A percentile compares a stretch with the other conserved stretches of the same genome.
Evolutionary conservation across 2,797 vertebrate species (phyloP).

Genomic region (Rhyacichthys aspro): DNA sequence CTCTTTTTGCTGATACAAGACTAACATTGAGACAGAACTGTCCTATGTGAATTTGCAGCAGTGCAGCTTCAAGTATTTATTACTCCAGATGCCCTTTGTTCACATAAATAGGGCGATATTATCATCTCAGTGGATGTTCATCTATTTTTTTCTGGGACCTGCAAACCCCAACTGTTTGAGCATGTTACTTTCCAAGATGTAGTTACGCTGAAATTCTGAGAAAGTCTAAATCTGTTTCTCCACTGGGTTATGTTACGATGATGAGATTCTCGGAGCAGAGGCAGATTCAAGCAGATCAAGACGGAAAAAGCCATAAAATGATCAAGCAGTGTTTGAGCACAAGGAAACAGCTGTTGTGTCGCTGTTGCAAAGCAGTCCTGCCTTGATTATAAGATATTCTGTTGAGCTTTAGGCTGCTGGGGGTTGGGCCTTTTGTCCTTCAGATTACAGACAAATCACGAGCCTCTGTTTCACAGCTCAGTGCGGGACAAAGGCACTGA

Average conservation of each 20-base stretch:
- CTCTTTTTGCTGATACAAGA: no score
- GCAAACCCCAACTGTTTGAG: no score
- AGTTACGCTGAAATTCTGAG: conserved; percentile 3
- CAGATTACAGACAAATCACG: conserved; percentile 24
- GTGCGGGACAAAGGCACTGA: conserved; percentile 25
- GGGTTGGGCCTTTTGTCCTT: conserved; percentile 18
- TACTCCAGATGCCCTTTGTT: no score
- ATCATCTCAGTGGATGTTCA: no score
- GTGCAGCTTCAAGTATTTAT: no score
- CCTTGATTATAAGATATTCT: conserved; percentile 30
- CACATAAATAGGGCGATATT: no score
- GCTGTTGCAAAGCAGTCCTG: conserved; percentile 8
- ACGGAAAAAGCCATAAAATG: conserved; percentile 11
- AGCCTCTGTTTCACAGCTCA: conserved; percentile 28
- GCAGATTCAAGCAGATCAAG: background rate
- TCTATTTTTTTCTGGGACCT: no score
- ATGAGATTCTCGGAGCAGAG: conserved; percentile 7
- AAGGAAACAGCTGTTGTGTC: conserved; percentile 26
- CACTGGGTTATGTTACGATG: background rate
- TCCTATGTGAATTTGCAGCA: no score
- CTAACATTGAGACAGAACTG: no score
- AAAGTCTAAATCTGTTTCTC: conserved; percentile 1
- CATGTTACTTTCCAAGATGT: background rate
- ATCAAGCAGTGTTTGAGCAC: conserved; percentile 6
- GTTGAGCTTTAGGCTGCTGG: background rate